Evolutionary conservation across 2,888 invertebrate species (phyloP).

Genomic region (Yponomeuta cagnagella): DNA sequence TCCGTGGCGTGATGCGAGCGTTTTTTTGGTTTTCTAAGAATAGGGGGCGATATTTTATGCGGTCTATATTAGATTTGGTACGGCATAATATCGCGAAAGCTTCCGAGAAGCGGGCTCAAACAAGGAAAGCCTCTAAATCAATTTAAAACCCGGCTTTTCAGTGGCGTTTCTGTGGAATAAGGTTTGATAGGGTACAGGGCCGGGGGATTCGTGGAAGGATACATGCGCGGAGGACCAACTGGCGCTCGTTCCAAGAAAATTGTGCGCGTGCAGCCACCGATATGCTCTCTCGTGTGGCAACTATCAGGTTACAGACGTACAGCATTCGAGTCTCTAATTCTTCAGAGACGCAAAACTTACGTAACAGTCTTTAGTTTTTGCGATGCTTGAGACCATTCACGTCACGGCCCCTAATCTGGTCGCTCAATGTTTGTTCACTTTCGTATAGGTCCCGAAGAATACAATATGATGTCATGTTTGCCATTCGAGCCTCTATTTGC

Average conservation of each 20-base stretch:
- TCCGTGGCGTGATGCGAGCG: background rate
- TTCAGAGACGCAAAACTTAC: slow-evolving; percentile 4
- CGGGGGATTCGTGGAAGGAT: slow-evolving; percentile 41
- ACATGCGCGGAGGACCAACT: slow-evolving; percentile 28
- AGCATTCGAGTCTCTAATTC: background rate
- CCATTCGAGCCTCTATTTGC: slow-evolving; percentile 44
- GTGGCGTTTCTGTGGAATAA: slow-evolving; percentile 3
- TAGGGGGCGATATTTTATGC: background rate
- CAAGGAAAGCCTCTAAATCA: slow-evolving; percentile 1
- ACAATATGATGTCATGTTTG: slow-evolving; percentile 53
- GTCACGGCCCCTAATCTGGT: slow-evolving; percentile 45
- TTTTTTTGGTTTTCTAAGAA: background rate
- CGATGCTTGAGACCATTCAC: slow-evolving; percentile 28
- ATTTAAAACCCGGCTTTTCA: background rate
- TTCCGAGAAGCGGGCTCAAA: background rate
- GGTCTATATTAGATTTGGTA: background rate
- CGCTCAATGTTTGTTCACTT: slow-evolving; percentile 22
- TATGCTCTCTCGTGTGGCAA: slow-evolving; percentile 8
- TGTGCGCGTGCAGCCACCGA: slow-evolving; percentile 21
- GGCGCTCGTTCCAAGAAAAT: slow-evolving; percentile 40
- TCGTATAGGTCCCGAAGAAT: slow-evolving; percentile 28
- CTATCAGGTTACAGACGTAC: slow-evolving; percentile 10
- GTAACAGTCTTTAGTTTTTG: slow-evolving; percentile 7
- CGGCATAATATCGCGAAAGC: background rate
- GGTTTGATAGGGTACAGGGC: slow-evolving; percentile 18